A percentile compares a stretch with the other conserved stretches of the same genome.
Evolutionary conservation across 2,888 invertebrate species (phyloP).

Genomic region (Leptopilina myrica): DNA sequence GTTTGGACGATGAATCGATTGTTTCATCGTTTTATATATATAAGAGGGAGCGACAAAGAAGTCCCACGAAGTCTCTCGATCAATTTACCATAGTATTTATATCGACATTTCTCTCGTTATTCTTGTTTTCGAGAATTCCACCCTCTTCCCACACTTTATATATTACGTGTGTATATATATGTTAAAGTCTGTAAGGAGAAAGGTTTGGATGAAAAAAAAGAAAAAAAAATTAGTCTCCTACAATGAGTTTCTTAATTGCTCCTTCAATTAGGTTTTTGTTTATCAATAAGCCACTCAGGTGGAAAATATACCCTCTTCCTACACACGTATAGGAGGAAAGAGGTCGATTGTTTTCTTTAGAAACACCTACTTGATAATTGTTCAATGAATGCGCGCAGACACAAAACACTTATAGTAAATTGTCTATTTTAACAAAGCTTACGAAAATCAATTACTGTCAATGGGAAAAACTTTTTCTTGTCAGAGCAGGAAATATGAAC

Average conservation of each 20-base stretch:
- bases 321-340: not conserved
- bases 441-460: slow-evolving; percentile 3
- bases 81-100: slow-evolving; percentile 42
- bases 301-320: slow-evolving; percentile 25
- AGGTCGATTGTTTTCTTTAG: slow-evolving; percentile 15
- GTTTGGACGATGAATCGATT: slow-evolving; percentile 40
- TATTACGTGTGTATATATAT: too few species aligned
- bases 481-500: too few species aligned
- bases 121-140: slow-evolving; percentile 41
- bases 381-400: slow-evolving; percentile 6
- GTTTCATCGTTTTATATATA: slow-evolving; percentile 42
- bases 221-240: slow-evolving; percentile 41
- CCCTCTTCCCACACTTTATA: slow-evolving; percentile 41
- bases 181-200: slow-evolving; percentile 44
- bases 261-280: slow-evolving; percentile 15
- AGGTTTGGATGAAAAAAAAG: slow-evolving; percentile 39
- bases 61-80: slow-evolving; percentile 39
- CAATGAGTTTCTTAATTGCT: slow-evolving; percentile 31
- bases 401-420: slow-evolving; percentile 15
- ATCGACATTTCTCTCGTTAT: slow-evolving; percentile 23
- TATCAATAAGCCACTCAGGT: not conserved
- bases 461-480: too few species aligned
- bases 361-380: slow-evolving; percentile 20
- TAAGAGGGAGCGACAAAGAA: slow-evolving; percentile 13
- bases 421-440: slow-evolving; percentile 27